Evolutionary conservation across 2,113 vertebrate genomes (phyloP).

Genomic region (Sclerurus mexicanus): DNA sequence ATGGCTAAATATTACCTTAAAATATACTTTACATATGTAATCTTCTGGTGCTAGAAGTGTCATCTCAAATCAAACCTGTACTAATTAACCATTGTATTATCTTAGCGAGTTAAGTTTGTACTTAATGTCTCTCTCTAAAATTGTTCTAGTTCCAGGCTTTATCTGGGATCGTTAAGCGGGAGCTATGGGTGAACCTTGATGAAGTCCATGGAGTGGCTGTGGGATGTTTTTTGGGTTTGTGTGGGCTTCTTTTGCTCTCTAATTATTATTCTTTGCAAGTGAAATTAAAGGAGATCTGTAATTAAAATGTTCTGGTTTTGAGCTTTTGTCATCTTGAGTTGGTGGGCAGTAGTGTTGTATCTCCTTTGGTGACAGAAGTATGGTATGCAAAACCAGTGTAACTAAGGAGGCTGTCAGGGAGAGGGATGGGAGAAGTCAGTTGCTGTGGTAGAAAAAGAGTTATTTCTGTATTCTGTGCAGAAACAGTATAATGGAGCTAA

Average conservation of each 20-base stretch:
- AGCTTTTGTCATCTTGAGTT: neutral
- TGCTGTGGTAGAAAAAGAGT: neutral
- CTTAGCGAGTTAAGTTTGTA: neutral
- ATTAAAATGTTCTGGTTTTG: conserved; percentile 20
- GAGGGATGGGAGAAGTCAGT: neutral
- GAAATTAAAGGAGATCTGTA: conserved; percentile 7
- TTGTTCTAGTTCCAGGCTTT: neutral
- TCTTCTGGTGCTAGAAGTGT: neutral
- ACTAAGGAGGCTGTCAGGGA: neutral
- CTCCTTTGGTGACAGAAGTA: neutral
- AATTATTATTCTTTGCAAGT: conserved; percentile 10
- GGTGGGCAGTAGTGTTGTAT: neutral
- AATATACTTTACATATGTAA: neutral
- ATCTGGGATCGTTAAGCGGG: neutral
- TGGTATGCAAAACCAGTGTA: neutral
- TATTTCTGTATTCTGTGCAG: neutral
- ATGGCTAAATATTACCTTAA: neutral
- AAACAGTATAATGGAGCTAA: neutral
- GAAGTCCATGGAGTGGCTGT: neutral
- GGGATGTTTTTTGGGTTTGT: neutral
- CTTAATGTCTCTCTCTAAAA: neutral
- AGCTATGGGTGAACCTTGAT: neutral
- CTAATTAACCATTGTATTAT: neutral
- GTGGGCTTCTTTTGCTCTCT: neutral
- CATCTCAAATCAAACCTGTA: neutral